These are phyloP conservation scores for Gallinago paraguaiae DNA, from an alignment of 2,113 vertebrate species.

Conservation along the genomic window DNA sequence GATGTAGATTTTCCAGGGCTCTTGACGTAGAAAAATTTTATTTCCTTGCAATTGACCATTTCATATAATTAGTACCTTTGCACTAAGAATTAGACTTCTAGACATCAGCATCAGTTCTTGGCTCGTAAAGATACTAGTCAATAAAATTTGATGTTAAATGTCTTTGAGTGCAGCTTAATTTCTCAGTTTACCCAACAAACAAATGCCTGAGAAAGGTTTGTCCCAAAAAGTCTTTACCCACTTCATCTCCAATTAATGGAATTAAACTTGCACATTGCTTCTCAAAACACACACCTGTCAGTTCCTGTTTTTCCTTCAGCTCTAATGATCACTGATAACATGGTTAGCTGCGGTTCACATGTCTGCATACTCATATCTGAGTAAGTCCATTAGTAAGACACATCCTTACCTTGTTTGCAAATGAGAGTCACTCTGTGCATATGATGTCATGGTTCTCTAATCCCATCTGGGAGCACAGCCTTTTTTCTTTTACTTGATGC, in stretches of 20 bases:
- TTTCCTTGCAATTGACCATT: neutral
- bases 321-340: neutral
- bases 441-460: neutral
- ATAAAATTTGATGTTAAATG: neutral
- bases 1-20: neutral
- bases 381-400: neutral
- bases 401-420: neutral
- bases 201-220: neutral
- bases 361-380: neutral
- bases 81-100: neutral
- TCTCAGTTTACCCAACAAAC: neutral
- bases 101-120: neutral
- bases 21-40: neutral
- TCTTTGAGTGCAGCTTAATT: neutral
- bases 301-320: neutral
- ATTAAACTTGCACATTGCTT: neutral
- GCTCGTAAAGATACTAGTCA: neutral
- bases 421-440: neutral
- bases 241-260: neutral
- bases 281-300: neutral
- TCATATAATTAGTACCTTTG: neutral
- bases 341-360: accelerated
- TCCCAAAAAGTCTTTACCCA: neutral
- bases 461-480: neutral
- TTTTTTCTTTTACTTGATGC: neutral